phyloP scores from a whole-genome alignment of 2,113 vertebrate species.

The Hemicordylus capensis region DNA sequence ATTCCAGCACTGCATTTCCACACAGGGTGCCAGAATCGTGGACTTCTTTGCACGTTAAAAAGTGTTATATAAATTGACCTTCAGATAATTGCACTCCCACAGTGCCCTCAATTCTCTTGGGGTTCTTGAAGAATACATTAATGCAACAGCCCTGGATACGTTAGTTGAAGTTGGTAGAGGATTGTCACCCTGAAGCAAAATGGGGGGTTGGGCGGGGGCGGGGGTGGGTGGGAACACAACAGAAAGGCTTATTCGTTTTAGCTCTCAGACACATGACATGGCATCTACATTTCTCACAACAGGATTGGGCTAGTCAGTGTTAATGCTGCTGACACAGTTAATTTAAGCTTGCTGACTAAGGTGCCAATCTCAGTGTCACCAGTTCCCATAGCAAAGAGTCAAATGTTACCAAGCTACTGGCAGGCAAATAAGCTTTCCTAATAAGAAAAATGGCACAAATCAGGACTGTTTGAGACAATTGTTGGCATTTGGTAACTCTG shows the following conservation, averaged over 20 bases:
- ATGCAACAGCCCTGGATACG: too few species aligned
- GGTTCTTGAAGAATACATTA: background rate
- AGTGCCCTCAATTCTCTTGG: background rate
- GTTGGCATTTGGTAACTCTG: background rate
- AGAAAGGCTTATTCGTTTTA: background rate
- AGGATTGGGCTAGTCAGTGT: background rate
- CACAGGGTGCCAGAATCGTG: background rate
- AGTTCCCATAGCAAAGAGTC: background rate
- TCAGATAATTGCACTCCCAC: background rate
- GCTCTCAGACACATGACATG: background rate
- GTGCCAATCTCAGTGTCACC: background rate
- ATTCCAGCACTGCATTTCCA: background rate
- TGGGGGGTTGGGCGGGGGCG: too few species aligned
- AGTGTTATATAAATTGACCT: background rate
- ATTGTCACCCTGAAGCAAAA: background rate
- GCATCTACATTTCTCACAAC: background rate
- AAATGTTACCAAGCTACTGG: background rate
- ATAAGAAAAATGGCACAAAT: background rate
- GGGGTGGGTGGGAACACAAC: background rate
- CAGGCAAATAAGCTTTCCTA: background rate
- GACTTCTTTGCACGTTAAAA: background rate
- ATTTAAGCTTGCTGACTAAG: background rate
- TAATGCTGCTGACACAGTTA: background rate
- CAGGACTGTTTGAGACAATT: background rate
- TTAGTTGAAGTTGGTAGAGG: too few species aligned